Evolutionary conservation across 2,888 invertebrate genomes (phyloP), one percentile per base, ranked within the genome.

Genomic region (Ganaspis brasiliensis): DNA sequence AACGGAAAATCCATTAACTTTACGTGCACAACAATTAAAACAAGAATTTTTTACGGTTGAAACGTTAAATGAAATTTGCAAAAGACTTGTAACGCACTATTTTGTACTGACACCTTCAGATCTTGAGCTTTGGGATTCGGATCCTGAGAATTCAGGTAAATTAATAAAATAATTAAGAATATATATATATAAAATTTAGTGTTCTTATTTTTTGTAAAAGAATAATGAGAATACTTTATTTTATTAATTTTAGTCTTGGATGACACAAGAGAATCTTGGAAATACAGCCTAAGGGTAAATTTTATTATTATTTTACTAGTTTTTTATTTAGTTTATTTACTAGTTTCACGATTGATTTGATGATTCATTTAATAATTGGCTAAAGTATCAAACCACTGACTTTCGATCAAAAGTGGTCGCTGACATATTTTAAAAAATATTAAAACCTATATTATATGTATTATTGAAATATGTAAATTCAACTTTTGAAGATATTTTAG

Each of bases 211-310:
- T n/a, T n/a, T n/a, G n/a, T n/a, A 21, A 52, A 55, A 37, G 9
- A 16, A 71, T 49, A 45, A n/a, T 35, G 19, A 26, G 4, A 70
- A 56, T 56, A 75, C 26, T 59, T 40, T 24, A 76, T 79, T 83
- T 89, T 35, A 6, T 35, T 8, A 35, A 89, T 83, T 89, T 80
- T 61, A 93, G 93, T 92, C 79, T 90, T 95, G 56, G 97, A 97
- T 87, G 97, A 98, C 90, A 95, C 95, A 12, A 97, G 97, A 0
- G 98, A 98, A 90, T 96, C 96, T n/a, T 98, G 97, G 97, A 98
- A 97, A 89, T 98, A 97, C 89, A 97, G 96, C 87, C 93, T 98
- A 79, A 94, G 97, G 93, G 97, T 97, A 91, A 92, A 93, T 92
- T 63, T 57, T 77, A 55, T 71, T 37, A 26, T 1, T 71, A 24